Conservation (phyloP, 2,113 vertebrate genomes). For the Ophthalmolycus amberensis region DNA sequence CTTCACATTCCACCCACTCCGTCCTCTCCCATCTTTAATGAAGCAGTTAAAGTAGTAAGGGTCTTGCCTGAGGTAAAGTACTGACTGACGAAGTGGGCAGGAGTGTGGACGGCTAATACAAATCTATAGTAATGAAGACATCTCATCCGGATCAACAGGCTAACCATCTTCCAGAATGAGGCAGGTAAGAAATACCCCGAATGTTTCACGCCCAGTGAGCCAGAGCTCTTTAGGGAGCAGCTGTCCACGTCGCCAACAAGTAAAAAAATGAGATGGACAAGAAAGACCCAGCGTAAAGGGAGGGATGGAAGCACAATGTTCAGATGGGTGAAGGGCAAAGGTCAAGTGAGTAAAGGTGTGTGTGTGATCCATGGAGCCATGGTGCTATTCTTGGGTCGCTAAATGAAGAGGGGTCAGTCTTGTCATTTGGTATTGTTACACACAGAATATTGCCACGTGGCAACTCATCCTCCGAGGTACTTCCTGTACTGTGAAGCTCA, state of each 20-base stretch:
- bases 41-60: slow-evolving; percentile 71
- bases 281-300: neutral
- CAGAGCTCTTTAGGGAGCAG: slow-evolving; percentile 1
- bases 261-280: neutral
- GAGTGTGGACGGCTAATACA: slow-evolving; percentile 35
- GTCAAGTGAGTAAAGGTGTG: slow-evolving; percentile 31
- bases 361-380: neutral
- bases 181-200: slow-evolving; percentile 6
- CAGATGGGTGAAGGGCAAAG: slow-evolving; percentile 27
- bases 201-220: slow-evolving; percentile 27
- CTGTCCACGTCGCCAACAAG: slow-evolving; percentile 3
- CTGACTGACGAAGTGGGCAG: slow-evolving; percentile 35
- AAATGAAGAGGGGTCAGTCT: slow-evolving; percentile 57
- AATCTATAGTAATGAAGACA: slow-evolving; percentile 60
- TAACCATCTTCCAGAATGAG: slow-evolving; percentile 13
- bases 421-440: slow-evolving; percentile 57
- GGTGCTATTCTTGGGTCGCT: slow-evolving; percentile 1
- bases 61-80: slow-evolving; percentile 67
- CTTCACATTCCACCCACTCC: slow-evolving; percentile 57
- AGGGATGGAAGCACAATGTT: slow-evolving; percentile 4
- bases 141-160: slow-evolving; percentile 55
- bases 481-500: slow-evolving; percentile 79
- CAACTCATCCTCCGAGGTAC: slow-evolving; percentile 70
- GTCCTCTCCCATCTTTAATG: slow-evolving; percentile 79
- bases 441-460: slow-evolving; percentile 60